phyloP scores from a whole-genome alignment of 2,888 invertebrate species.

The Lepidochrysops patricia region DNA sequence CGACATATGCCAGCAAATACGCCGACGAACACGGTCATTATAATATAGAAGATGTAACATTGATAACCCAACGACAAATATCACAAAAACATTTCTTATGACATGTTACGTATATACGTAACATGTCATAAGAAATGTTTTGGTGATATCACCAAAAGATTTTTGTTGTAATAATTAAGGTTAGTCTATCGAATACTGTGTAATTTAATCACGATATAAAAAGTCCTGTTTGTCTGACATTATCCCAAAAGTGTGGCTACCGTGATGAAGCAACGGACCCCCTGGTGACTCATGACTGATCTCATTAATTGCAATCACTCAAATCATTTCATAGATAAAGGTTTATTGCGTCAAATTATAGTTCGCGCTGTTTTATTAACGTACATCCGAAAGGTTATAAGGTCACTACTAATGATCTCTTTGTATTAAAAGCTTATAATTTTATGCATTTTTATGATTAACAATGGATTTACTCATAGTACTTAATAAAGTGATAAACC shows the following conservation, averaged over 20 bases:
- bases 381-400: conserved; percentile 10
- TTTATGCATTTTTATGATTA: neutral
- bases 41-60: too few species aligned
- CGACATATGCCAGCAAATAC: too few species aligned
- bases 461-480: neutral
- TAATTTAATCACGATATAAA: too few species aligned
- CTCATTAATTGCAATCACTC: conserved; percentile 28
- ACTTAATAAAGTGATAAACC: neutral
- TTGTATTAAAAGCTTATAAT: conserved; percentile 11
- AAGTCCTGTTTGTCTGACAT: neutral
- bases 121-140: too few species aligned
- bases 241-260: neutral
- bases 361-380: conserved; percentile 15
- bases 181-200: too few species aligned
- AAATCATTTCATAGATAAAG: conserved; percentile 20
- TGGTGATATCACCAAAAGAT: too few species aligned
- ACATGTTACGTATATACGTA: too few species aligned
- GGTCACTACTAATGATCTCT: conserved; percentile 7
- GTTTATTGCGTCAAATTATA: conserved; percentile 22
- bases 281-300: conserved; percentile 26
- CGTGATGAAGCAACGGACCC: conserved; percentile 14
- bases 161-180: too few species aligned
- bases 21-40: too few species aligned
- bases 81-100: too few species aligned
- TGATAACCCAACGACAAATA: too few species aligned